These are phyloP conservation scores for Vanessa cardui DNA, from an alignment of 2,888 invertebrate genomes.

Conservation along the genomic window DNA sequence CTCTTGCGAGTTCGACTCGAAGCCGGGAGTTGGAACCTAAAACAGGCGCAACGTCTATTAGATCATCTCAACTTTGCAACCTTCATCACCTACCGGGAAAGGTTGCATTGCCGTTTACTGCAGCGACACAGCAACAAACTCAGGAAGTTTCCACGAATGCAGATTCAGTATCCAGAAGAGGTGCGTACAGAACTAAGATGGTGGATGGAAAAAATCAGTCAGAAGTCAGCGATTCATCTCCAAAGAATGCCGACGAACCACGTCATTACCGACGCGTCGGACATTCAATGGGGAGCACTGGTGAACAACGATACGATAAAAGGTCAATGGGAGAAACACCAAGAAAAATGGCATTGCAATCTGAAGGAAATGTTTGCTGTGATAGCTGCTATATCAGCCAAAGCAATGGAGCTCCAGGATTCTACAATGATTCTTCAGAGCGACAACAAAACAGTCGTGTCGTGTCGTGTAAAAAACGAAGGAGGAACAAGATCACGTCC, in stretches of 20 bases:
- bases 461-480: too few relatives aligned
- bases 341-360: conserved; percentile 36
- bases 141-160: too few relatives aligned
- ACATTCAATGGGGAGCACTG: conserved; percentile 22
- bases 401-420: conserved; percentile 11
- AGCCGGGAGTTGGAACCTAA: conserved; percentile 24
- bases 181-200: conserved; percentile 8
- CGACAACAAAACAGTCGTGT: conserved; percentile 42
- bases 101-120: conserved; percentile 35
- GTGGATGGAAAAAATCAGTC: conserved; percentile 2
- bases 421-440: conserved; percentile 38
- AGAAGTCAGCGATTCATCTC: conserved; percentile 19
- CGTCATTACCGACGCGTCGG: neutral
- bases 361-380: conserved; percentile 40
- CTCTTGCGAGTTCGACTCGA: neutral
- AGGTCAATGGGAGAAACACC: conserved; percentile 24
- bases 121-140: conserved; percentile 17
- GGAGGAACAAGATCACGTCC: too few relatives aligned
- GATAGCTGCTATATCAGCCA: conserved; percentile 26
- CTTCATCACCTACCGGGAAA: conserved; percentile 38
- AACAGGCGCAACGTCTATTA: conserved; percentile 36
- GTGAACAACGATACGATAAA: conserved; percentile 23
- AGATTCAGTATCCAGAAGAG: neutral
- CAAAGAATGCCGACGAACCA: conserved; percentile 8
- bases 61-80: conserved; percentile 39